phyloP scores from a whole-genome alignment of 2,888 invertebrate genomes.

The Sphaerophoria taeniata region DNA sequence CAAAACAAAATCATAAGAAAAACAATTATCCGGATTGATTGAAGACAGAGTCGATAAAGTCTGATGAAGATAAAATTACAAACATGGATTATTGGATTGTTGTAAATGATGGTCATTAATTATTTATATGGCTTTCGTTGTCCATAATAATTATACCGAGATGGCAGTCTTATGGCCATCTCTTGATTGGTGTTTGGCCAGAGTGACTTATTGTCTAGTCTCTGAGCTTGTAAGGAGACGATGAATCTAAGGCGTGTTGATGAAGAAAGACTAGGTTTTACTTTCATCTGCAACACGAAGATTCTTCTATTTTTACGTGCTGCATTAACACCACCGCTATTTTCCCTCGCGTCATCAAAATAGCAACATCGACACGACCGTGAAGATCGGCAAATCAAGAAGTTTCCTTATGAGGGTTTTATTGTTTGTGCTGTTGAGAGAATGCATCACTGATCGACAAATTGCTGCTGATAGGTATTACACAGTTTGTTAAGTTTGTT shows the following conservation, averaged over 20 bases:
- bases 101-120: slow-evolving; percentile 73
- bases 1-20: background rate
- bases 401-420: slow-evolving; percentile 50
- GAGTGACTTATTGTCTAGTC: slow-evolving; percentile 27
- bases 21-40: background rate
- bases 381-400: slow-evolving; percentile 30
- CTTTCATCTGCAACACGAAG: slow-evolving; percentile 55
- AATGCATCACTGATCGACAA: slow-evolving; percentile 72
- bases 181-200: background rate
- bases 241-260: slow-evolving; percentile 8
- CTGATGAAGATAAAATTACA: slow-evolving; percentile 48
- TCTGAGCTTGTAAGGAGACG: background rate
- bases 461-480: slow-evolving; percentile 63
- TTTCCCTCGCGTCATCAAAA: background rate
- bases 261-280: slow-evolving; percentile 66
- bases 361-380: background rate
- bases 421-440: slow-evolving; percentile 58
- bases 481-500: slow-evolving; percentile 40
- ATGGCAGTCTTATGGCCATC: slow-evolving; percentile 15
- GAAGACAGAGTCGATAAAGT: slow-evolving; percentile 4
- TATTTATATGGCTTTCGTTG: slow-evolving; percentile 74
- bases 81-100: slow-evolving; percentile 65
- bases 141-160: slow-evolving; percentile 69
- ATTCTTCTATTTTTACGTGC: slow-evolving; percentile 53
- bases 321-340: slow-evolving; percentile 23